Conservation (phyloP, 2,888 invertebrate species). For the Aleiodes testaceus region DNA sequence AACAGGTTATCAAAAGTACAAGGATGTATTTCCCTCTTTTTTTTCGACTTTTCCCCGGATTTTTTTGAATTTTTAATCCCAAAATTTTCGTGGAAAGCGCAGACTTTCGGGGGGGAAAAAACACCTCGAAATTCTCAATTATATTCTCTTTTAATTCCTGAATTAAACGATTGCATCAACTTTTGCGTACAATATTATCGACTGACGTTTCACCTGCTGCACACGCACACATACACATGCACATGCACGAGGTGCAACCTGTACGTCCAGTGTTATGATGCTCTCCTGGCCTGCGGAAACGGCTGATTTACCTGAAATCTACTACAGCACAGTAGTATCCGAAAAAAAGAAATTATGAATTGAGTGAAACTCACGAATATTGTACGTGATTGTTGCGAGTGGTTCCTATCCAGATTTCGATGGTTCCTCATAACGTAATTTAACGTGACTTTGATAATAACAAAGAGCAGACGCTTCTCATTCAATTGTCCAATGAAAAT, state of each 20-base stretch:
- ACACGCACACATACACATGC: neutral
- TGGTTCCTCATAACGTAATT: neutral
- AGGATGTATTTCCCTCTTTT: neutral
- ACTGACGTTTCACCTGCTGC: conserved; percentile 29
- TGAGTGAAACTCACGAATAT: conserved; percentile 53
- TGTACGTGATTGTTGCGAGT: conserved; percentile 21
- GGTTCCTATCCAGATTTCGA: neutral
- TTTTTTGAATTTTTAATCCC: neutral
- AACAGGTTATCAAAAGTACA: conserved; percentile 44
- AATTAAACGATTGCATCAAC: neutral
- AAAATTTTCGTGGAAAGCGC: neutral
- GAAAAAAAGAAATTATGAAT: conserved; percentile 41
- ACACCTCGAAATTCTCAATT: neutral
- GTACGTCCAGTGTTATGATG: conserved; percentile 56
- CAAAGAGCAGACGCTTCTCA: no score
- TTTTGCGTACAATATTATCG: neutral
- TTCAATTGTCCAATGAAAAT: neutral
- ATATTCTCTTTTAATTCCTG: no score
- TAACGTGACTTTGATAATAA: no score
- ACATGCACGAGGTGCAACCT: conserved; percentile 32
- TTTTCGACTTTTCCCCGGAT: neutral
- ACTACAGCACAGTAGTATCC: conserved; percentile 43
- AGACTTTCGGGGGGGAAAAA: no score
- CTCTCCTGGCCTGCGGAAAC: conserved; percentile 62
- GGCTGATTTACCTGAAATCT: conserved; percentile 62